Percentiles rank a stretch among this genome's conserved stretches.
Conservation (phyloP, 2,888 invertebrate genomes). For the Linyphia triangularis region DNA sequence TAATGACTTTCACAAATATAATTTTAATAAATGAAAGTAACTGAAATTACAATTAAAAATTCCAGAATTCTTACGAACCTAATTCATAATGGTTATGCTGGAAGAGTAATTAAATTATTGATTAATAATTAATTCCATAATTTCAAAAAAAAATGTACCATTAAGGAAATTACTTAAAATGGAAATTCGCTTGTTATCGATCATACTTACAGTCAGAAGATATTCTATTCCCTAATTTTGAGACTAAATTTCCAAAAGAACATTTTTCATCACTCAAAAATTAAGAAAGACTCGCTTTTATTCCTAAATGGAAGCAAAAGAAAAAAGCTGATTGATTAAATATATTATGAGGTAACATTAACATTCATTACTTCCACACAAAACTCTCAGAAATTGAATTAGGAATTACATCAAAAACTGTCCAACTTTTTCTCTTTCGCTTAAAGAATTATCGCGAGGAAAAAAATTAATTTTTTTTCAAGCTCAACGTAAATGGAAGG, state of each 20-base stretch:
- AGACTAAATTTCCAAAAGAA: slow-evolving; percentile 22
- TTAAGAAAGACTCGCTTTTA: slow-evolving; percentile 54
- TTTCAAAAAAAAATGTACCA: slow-evolving; percentile 35
- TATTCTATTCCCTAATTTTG: slow-evolving; percentile 40
- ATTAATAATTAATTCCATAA: slow-evolving; percentile 58
- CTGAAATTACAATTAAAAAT: slow-evolving; percentile 28
- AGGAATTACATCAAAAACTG: slow-evolving; percentile 74
- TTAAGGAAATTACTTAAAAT: slow-evolving; percentile 55
- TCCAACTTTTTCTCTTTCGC: slow-evolving; percentile 64
- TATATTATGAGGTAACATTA: slow-evolving; percentile 73
- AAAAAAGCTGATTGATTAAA: slow-evolving; percentile 72
- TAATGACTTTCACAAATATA: background rate
- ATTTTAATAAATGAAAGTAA: slow-evolving; percentile 39
- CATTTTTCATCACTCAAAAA: slow-evolving; percentile 48
- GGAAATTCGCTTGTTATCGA: slow-evolving; percentile 16
- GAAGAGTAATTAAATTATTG: slow-evolving; percentile 48
- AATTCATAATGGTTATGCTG: slow-evolving; percentile 32
- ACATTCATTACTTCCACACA: slow-evolving; percentile 66
- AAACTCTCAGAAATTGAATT: slow-evolving; percentile 68
- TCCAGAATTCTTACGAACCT: slow-evolving; percentile 19
- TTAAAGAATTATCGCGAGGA: slow-evolving; percentile 55
- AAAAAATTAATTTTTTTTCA: slow-evolving; percentile 47
- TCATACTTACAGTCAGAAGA: slow-evolving; percentile 9
- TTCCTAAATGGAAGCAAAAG: slow-evolving; percentile 7
- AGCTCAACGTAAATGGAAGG: background rate